Conservation (phyloP, 2,113 vertebrate species). For the Probosciger aterrimus region DNA sequence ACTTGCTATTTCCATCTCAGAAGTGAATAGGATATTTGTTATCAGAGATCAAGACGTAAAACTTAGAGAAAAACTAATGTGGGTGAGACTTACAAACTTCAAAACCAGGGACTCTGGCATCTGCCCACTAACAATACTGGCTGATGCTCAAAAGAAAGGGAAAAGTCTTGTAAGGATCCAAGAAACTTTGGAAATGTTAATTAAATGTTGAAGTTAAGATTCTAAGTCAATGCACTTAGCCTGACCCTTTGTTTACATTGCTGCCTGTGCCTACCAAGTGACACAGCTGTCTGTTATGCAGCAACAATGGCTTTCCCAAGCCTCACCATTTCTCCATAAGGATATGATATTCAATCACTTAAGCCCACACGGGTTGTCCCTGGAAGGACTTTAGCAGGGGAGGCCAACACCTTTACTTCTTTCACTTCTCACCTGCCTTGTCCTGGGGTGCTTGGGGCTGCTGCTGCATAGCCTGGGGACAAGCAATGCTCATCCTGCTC, state of each 20-base stretch:
- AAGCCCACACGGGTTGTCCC: fast-evolving
- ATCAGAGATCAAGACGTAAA: background rate
- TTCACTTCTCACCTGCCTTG: fast-evolving
- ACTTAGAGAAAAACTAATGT: background rate
- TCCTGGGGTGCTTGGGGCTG: background rate
- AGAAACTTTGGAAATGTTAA: background rate
- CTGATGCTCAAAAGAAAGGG: background rate
- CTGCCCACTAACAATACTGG: background rate
- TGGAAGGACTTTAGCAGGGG: background rate
- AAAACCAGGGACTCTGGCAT: background rate
- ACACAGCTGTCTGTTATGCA: background rate
- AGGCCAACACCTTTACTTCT: background rate
- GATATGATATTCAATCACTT: background rate
- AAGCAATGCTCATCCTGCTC: background rate
- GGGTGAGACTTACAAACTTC: background rate
- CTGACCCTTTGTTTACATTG: background rate
- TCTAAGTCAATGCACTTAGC: background rate
- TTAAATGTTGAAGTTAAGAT: background rate
- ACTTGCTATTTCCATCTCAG: background rate
- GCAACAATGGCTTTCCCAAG: background rate
- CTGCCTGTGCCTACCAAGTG: background rate
- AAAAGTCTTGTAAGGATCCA: background rate
- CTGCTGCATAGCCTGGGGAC: background rate
- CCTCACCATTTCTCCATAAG: background rate
- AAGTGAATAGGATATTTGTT: background rate